phyloP scores from a whole-genome alignment of 2,888 invertebrate genomes.

The Melanchra persicariae region DNA sequence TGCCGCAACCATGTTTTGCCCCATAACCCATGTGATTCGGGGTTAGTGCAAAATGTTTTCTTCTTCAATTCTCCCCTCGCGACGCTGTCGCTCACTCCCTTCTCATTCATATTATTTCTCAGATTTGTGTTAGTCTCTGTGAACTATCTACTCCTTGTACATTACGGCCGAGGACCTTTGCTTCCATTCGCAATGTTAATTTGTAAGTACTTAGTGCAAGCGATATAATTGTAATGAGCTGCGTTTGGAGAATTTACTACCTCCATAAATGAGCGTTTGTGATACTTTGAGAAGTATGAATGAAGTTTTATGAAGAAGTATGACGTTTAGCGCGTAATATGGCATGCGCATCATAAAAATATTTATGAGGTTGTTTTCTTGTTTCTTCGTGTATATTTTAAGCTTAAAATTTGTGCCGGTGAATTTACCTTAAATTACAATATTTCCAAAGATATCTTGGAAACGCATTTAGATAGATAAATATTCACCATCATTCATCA shows the following conservation, averaged over 20 bases:
- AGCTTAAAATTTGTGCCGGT: not conserved
- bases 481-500: no score
- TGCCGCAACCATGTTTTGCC: no score
- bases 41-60: no score
- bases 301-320: no score
- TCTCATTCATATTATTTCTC: no score
- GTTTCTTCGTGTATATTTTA: not conserved
- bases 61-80: no score
- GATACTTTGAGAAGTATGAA: not conserved
- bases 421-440: not conserved
- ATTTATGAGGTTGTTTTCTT: not conserved
- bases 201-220: slow-evolving; percentile 22
- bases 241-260: slow-evolving; percentile 9
- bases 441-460: no score
- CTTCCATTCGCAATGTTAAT: slow-evolving; percentile 43
- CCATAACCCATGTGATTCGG: no score
- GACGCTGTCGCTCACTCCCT: no score
- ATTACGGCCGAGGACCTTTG: slow-evolving; percentile 22
- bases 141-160: slow-evolving; percentile 10
- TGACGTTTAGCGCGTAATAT: not conserved
- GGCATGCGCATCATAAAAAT: not conserved
- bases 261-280: not conserved
- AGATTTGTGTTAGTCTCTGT: no score
- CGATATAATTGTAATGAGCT: slow-evolving; percentile 39
- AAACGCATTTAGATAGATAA: no score